Evolutionary conservation across 1,140 invertebrate species (phyloP).

Genomic region (Pentalonia nigronervosa): DNA sequence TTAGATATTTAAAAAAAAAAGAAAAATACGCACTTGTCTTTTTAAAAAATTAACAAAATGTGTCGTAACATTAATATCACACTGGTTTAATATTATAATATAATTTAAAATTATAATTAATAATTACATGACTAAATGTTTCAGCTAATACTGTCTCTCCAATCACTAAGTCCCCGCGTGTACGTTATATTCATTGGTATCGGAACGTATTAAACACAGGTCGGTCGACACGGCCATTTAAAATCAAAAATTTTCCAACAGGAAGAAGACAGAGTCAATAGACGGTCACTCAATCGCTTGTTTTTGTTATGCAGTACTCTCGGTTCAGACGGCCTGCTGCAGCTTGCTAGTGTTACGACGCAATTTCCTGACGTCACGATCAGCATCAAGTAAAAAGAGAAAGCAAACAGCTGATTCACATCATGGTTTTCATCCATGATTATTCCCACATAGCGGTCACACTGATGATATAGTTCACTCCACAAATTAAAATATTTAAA

Average conservation of each 20-base stretch:
- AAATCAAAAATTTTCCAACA: slow-evolving; percentile 20
- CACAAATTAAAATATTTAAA: too few species aligned
- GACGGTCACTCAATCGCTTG: neutral
- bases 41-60: slow-evolving; percentile 55
- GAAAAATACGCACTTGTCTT: slow-evolving; percentile 28
- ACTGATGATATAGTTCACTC: neutral
- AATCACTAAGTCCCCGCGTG: slow-evolving; percentile 49
- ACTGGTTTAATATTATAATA: slow-evolving; percentile 38
- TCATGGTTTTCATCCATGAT: neutral
- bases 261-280: neutral
- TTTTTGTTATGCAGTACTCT: slow-evolving; percentile 1
- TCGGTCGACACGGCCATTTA: slow-evolving; percentile 48
- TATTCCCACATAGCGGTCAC: neutral
- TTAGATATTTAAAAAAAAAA: slow-evolving; percentile 20
- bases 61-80: slow-evolving; percentile 56
- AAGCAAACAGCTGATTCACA: slow-evolving; percentile 24
- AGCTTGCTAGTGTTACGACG: slow-evolving; percentile 15
- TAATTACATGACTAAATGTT: slow-evolving; percentile 57
- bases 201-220: neutral
- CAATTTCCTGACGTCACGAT: slow-evolving; percentile 41
- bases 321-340: too few species aligned
- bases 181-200: slow-evolving; percentile 26
- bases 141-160: slow-evolving; percentile 52
- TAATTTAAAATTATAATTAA: slow-evolving; percentile 46
- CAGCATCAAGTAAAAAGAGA: slow-evolving; percentile 10